Evolutionary conservation across 30 jellyfish, hydroid and myxozoan genomes (phyloP).

Genomic region (Rhopilema esculentum): DNA sequence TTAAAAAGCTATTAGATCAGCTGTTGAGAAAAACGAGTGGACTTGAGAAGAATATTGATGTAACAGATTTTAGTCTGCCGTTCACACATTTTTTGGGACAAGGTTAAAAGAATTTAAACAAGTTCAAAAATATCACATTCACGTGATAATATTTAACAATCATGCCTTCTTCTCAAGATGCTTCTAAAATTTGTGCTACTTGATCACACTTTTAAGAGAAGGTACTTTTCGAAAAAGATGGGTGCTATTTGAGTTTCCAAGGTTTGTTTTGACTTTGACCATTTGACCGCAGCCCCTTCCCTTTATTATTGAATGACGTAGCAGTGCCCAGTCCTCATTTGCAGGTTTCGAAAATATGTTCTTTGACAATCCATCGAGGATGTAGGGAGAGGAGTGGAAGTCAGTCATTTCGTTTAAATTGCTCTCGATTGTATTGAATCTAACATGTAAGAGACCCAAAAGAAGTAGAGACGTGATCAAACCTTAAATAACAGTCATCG

Average conservation of each 20-base stretch:
- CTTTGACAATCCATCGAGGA: conserved; percentile 40
- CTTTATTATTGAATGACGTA: conserved; percentile 41
- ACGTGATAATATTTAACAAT: too few relatives aligned
- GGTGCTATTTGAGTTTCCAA: too few relatives aligned
- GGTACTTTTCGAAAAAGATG: too few relatives aligned
- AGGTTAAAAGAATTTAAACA: too few relatives aligned
- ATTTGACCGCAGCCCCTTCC: not conserved
- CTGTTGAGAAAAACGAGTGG: too few relatives aligned
- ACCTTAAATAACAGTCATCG: not conserved
- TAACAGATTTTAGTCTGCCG: too few relatives aligned
- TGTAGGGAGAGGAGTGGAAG: not conserved
- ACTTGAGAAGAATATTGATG: too few relatives aligned
- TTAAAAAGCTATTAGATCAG: too few relatives aligned
- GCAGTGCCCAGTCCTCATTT: conserved; percentile 63
- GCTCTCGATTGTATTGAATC: not conserved
- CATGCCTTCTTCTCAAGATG: not conserved
- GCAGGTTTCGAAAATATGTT: conserved; percentile 71
- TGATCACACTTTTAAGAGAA: too few relatives aligned
- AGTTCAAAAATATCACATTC: too few relatives aligned
- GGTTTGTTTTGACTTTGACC: not conserved
- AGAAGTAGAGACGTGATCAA: not conserved
- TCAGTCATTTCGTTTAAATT: not conserved
- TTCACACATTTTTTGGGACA: too few relatives aligned
- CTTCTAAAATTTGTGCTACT: too few relatives aligned
- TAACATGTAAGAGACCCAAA: not conserved